Evolutionary conservation across 2,113 vertebrate genomes (phyloP).

Genomic region (Microcebus ravelobensis): DNA sequence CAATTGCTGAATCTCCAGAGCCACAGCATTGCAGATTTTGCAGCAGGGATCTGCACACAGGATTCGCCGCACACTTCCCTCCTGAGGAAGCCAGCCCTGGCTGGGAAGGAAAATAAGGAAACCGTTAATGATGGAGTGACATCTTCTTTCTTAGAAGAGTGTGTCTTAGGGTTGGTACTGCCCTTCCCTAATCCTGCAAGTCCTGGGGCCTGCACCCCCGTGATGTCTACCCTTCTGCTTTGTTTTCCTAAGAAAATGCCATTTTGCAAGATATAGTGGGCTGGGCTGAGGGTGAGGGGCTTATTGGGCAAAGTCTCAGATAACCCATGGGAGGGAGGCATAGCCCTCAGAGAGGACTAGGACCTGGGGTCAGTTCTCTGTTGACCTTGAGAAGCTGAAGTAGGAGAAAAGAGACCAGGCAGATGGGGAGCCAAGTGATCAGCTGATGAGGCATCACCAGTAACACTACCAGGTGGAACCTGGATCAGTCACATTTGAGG

Average conservation of each 20-base stretch:
- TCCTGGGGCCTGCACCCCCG: not conserved
- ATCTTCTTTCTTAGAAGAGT: not conserved
- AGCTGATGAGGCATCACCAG: not conserved
- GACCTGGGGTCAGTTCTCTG: not conserved
- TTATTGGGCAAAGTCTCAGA: not conserved
- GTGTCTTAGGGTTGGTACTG: no score
- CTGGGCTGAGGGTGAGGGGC: not conserved
- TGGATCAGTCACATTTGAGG: not conserved
- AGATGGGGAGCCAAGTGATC: not conserved
- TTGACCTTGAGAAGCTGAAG: not conserved
- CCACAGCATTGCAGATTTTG: conserved; percentile 58
- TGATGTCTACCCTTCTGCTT: not conserved
- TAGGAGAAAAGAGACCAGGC: not conserved
- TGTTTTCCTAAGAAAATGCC: not conserved
- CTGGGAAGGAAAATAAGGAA: conserved; percentile 49
- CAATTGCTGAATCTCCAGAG: conserved; percentile 64
- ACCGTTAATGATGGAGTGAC: not conserved
- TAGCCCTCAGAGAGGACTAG: not conserved
- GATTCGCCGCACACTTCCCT: conserved; percentile 49
- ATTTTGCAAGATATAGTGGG: not conserved
- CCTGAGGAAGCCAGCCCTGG: conserved; percentile 62
- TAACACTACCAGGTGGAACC: not conserved
- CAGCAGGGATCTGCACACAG: conserved; percentile 71
- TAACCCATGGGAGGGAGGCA: not conserved
- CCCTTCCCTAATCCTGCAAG: not conserved